phyloP scores from a whole-genome alignment of 2,888 invertebrate species.

The Cephus spinipes region DNA sequence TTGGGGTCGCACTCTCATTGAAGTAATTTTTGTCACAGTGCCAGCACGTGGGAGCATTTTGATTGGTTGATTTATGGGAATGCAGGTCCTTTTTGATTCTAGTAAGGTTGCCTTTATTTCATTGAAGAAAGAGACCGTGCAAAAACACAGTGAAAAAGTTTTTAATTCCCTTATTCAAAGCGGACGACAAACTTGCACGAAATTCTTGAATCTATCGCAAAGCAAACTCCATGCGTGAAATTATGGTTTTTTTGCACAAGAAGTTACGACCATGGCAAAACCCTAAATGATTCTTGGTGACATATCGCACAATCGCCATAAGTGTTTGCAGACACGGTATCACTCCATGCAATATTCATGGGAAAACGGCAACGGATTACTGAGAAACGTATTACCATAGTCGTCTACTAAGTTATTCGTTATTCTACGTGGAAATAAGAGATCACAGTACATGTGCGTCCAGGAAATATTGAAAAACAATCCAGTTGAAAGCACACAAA shows the following conservation, averaged over 20 bases:
- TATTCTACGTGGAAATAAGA: neutral
- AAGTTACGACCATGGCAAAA: neutral
- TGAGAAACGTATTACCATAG: conserved; percentile 8
- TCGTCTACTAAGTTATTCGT: neutral
- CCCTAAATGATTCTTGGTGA: conserved; percentile 2
- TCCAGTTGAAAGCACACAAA: neutral
- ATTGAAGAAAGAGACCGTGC: neutral
- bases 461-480: neutral
- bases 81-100: neutral
- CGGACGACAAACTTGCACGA: neutral
- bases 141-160: neutral
- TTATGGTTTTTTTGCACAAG: neutral
- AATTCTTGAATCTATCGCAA: neutral
- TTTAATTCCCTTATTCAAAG: neutral
- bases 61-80: conserved; percentile 25
- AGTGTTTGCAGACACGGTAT: conserved; percentile 4
- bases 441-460: neutral
- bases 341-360: conserved; percentile 5
- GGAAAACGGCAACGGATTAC: neutral
- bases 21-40: conserved; percentile 20
- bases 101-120: neutral
- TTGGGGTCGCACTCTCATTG: conserved; percentile 24
- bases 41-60: conserved; percentile 31
- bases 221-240: neutral
- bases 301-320: neutral